Conservation (phyloP, 2,113 vertebrate species). For the Lates calcarifer region DNA sequence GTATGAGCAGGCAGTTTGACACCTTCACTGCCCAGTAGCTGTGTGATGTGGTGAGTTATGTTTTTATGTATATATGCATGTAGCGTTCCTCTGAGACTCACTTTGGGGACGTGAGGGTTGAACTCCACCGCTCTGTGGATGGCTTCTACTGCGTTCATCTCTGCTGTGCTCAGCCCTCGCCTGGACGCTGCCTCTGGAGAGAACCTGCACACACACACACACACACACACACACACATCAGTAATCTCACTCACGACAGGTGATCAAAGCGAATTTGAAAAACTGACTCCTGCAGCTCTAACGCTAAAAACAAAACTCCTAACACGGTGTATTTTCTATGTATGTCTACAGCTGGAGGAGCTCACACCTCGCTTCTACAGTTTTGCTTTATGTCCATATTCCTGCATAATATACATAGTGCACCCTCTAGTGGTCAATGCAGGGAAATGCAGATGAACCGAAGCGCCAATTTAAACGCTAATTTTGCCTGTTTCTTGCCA, state of each 20-base stretch:
- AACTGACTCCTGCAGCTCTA: too few species aligned
- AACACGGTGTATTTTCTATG: too few species aligned
- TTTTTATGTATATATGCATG: not conserved
- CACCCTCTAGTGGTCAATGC: too few species aligned
- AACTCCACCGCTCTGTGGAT: constrained; percentile 99
- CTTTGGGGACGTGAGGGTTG: constrained; percentile 99
- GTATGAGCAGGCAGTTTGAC: too few species aligned
- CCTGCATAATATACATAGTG: too few species aligned
- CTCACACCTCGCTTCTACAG: too few species aligned
- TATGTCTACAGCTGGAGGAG: too few species aligned
- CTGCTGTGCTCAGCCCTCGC: constrained; percentile 96
- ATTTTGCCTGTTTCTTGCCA: too few species aligned
- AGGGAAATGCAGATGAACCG: too few species aligned
- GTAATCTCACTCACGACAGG: not conserved
- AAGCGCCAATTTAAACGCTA: too few species aligned
- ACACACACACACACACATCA: constrained; percentile 13
- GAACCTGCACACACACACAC: constrained; percentile 85
- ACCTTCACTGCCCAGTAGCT: not conserved
- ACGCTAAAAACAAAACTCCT: too few species aligned
- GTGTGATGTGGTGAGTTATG: not conserved
- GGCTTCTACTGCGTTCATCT: constrained; percentile 99
- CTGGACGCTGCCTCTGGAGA: constrained; percentile 98
- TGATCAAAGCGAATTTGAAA: constrained; percentile 19
- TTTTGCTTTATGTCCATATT: too few species aligned
- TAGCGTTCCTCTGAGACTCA: constrained; percentile 75